phyloP scores from a whole-genome alignment of 2,888 invertebrate genomes.

The Blastobasis adustella region DNA sequence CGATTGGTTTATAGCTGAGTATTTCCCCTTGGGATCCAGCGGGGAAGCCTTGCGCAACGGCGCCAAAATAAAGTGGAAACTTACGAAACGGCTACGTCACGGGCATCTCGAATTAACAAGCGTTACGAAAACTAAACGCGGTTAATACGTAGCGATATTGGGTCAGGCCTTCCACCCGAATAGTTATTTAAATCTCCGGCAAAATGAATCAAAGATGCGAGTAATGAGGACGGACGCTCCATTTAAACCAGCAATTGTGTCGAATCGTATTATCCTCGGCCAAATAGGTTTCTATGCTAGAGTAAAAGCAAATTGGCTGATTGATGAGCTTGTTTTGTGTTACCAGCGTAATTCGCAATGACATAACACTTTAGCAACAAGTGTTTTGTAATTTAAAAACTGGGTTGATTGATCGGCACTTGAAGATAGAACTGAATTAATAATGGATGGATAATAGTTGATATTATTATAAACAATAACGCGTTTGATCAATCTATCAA shows the following conservation, averaged over 20 bases:
- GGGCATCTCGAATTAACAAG: constrained; percentile 36
- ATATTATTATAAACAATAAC: too few species aligned
- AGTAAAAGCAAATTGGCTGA: too few species aligned
- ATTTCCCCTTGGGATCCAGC: neutral
- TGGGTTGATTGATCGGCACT: too few species aligned
- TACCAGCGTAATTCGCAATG: too few species aligned
- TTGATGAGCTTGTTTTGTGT: too few species aligned
- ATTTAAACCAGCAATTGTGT: constrained; percentile 5
- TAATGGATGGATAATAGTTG: too few species aligned
- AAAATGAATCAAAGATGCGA: constrained; percentile 1
- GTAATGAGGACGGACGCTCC: constrained; percentile 5
- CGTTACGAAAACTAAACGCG: constrained; percentile 41
- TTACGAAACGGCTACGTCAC: constrained; percentile 43
- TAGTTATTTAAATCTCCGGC: constrained; percentile 10
- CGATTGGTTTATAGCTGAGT: constrained; percentile 23
- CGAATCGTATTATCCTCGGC: neutral
- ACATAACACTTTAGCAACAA: too few species aligned
- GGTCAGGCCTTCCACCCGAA: constrained; percentile 28
- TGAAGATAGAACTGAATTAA: too few species aligned
- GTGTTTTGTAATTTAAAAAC: too few species aligned
- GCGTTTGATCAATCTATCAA: too few species aligned
- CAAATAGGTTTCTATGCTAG: too few species aligned
- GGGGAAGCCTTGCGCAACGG: constrained; percentile 47
- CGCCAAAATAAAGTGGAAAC: constrained; percentile 48
- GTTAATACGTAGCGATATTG: constrained; percentile 33